Percentiles rank a stretch among this genome's conserved stretches.
These are phyloP conservation scores for Dione vanillae DNA, from an alignment of 2,888 invertebrate genomes.

Conservation along the genomic window DNA sequence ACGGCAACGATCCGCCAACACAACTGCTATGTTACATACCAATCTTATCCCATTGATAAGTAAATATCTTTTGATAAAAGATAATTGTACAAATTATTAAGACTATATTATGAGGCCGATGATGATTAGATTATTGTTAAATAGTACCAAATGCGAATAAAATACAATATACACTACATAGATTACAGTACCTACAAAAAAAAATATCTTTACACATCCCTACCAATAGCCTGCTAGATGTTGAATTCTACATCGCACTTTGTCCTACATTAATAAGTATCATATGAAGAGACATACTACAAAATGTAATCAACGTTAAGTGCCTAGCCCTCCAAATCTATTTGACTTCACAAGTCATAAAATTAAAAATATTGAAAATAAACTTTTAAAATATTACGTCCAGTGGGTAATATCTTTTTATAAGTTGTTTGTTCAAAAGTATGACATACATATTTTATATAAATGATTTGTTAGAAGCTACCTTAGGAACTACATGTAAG, in stretches of 20 bases:
- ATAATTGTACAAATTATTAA: conserved; percentile 62
- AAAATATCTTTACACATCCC: conserved; percentile 5
- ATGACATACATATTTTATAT: too few species aligned
- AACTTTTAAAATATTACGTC: too few species aligned
- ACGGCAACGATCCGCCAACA: conserved; percentile 64
- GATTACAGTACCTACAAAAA: too few species aligned
- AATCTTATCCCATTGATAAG: conserved; percentile 70
- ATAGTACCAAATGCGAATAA: conserved; percentile 12
- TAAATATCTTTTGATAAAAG: conserved; percentile 61
- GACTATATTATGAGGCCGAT: conserved; percentile 61
- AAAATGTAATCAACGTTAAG: too few species aligned
- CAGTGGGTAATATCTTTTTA: too few species aligned
- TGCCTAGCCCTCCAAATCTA: too few species aligned
- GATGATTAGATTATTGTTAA: conserved; percentile 46
- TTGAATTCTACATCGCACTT: background rate
- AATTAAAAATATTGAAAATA: too few species aligned
- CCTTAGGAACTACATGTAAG: too few species aligned
- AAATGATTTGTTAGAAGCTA: too few species aligned
- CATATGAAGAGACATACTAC: too few species aligned
- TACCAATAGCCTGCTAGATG: background rate
- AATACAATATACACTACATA: conserved; percentile 1
- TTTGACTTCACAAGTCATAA: too few species aligned
- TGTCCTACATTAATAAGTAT: background rate
- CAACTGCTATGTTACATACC: conserved; percentile 66
- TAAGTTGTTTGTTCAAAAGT: too few species aligned